Evolutionary conservation across 2,797 vertebrate genomes (phyloP).

Genomic region (Nasua narica): DNA sequence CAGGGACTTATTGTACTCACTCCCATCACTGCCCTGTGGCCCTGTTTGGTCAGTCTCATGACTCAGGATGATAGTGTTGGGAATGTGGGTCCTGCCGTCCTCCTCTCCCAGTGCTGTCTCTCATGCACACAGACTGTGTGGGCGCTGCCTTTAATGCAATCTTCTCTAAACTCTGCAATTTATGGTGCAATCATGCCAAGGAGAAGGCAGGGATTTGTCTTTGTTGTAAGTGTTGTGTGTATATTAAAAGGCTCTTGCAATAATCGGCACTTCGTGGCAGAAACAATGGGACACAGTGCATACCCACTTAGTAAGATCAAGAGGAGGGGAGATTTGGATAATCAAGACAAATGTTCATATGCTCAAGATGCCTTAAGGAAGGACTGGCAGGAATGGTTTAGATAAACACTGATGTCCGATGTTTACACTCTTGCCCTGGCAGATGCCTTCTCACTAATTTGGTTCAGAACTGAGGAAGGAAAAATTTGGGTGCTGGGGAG

Average conservation of each 20-base stretch:
- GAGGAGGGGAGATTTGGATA: background rate
- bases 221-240: background rate
- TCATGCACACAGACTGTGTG: background rate
- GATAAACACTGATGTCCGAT: background rate
- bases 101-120: background rate
- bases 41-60: background rate
- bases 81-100: background rate
- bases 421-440: background rate
- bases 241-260: conserved; percentile 35
- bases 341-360: background rate
- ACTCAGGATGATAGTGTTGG: background rate
- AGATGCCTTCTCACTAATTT: background rate
- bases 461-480: background rate
- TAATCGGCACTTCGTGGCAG: background rate
- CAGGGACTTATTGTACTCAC: background rate
- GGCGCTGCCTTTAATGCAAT: background rate
- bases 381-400: background rate
- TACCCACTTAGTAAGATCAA: conserved; percentile 7
- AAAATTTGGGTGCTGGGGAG: background rate
- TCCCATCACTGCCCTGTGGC: background rate
- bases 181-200: background rate
- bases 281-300: background rate
- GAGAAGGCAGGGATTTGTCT: conserved; percentile 23
- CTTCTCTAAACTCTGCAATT: conserved; percentile 44
- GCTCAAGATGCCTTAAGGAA: background rate